Base-by-base conservation (phyloP, 2,888 invertebrate species). In the Timema podura region DNA sequence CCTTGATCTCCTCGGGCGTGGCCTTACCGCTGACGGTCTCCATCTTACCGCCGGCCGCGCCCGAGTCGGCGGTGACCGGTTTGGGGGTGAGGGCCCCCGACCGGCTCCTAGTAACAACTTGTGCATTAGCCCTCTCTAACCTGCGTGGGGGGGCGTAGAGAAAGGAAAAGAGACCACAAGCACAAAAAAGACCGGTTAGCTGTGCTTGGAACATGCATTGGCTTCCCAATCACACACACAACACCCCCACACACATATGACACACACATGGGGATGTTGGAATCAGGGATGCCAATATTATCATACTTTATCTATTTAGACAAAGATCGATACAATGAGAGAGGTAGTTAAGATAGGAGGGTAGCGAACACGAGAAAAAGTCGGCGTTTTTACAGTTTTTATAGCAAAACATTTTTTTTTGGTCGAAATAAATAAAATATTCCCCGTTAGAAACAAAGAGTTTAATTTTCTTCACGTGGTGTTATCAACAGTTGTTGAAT, bases 31-130 rank as follows among this genome's bases (percentile, higher is more conserved):
- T 85, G 10, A 85, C 83, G 6, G 83, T 74, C 77, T 81, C 75
- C 15, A 73, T 64, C 64, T 75, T 75, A 51, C 77, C 74, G 11
- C 72, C 75, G 72, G 78, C 78, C 48, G 77, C 74, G 7, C 72
- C 75, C 72, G 78, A 78, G 54, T 73, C 73, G 48, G 71, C 69
- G 0, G 77, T 70, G n/a, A 81, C 80, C 72, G 79, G 77, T 70
- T 81, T 79, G 9, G 83, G 81, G 11, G 81, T 80, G 47, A 81
- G 78, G 64, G 81, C 77, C n/a, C 93, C 91, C 51, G 95, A 91
- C 73, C 91, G 87, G 76, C 93, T 89, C 82, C 93, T 87, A 79
- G 94, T 90, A 79, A 94, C 87, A 81, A 91, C 91, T 79, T 90
- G 89, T 78, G 85, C 86, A 79, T 89, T 87, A 82, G 89, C 88